Evolutionary conservation across 2,797 vertebrate species (phyloP).

Genomic region (Astyanax mexicanus): DNA sequence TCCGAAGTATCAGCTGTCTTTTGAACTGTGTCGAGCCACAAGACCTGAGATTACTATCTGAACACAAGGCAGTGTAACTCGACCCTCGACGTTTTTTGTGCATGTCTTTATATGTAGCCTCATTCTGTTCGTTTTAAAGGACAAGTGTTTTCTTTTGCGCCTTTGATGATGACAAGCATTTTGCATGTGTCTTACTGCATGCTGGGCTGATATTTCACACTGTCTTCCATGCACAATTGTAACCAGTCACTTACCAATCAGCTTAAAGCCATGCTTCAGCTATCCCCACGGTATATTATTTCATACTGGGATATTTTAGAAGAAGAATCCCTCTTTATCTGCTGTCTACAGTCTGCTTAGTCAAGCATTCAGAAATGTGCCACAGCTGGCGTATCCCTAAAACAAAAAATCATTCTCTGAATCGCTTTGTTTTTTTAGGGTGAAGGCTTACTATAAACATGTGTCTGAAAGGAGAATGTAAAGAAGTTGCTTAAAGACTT

Average conservation of each 20-base stretch:
- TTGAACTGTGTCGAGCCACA: constrained; percentile 33
- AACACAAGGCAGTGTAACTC: constrained; percentile 38
- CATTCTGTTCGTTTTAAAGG: constrained; percentile 37
- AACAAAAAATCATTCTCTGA: not conserved
- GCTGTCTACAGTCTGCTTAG: not conserved
- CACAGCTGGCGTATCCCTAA: not conserved
- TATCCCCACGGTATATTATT: not conserved
- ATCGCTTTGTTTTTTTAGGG: not conserved
- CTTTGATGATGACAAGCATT: constrained; percentile 22
- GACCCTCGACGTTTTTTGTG: constrained; percentile 34
- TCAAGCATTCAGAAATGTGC: not conserved
- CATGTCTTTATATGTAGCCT: constrained; percentile 22
- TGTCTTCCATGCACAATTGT: constrained; percentile 31
- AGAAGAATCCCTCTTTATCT: not conserved
- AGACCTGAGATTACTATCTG: constrained; percentile 39
- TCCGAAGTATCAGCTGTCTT: constrained; percentile 38
- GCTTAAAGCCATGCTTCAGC: constrained; percentile 14
- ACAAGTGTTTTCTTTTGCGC: constrained; percentile 42
- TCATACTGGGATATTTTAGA: constrained; percentile 11
- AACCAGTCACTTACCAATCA: constrained; percentile 43
- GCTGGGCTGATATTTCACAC: constrained; percentile 49
- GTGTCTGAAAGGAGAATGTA: not conserved
- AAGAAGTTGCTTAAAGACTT: not conserved
- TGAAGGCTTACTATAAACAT: not conserved
- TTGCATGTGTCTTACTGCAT: constrained; percentile 47